A percentile compares a stretch with the other conserved stretches of the same genome.
phyloP scores from a whole-genome alignment of 2,888 invertebrate genomes.

The Eupithecia exiguata region DNA sequence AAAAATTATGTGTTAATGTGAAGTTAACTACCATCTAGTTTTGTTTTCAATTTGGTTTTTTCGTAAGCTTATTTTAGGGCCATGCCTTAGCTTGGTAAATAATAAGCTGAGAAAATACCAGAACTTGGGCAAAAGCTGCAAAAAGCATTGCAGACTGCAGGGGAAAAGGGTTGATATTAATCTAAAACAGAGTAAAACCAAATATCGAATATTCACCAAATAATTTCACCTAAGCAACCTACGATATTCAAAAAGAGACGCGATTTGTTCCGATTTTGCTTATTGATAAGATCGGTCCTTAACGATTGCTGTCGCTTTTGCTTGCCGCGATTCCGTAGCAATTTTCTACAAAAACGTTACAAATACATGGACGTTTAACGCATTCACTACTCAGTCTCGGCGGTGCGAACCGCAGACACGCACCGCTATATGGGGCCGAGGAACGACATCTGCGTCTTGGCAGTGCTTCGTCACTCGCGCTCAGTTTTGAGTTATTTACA shows the following conservation, averaged over 20 bases:
- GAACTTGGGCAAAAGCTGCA: not conserved
- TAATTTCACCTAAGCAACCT: not conserved
- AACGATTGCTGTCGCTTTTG: not conserved
- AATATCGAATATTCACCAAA: not conserved
- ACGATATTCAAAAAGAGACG: not conserved
- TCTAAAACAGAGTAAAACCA: constrained; percentile 8
- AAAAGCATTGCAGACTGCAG: not conserved
- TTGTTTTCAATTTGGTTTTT: not conserved
- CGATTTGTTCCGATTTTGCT: not conserved
- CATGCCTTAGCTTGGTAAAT: not conserved
- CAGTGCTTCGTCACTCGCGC: too few relatives aligned
- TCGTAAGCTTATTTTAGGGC: not conserved
- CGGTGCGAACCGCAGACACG: too few relatives aligned
- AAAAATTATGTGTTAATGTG: not conserved
- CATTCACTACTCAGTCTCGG: too few relatives aligned
- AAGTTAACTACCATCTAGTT: not conserved
- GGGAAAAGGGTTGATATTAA: not conserved
- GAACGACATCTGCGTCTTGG: too few relatives aligned
- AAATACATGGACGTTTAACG: too few relatives aligned
- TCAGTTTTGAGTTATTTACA: too few relatives aligned
- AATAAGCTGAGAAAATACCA: not conserved
- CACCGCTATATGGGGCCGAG: too few relatives aligned
- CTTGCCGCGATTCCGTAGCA: too few relatives aligned
- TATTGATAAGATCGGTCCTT: not conserved
- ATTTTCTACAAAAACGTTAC: too few relatives aligned